Evolutionary conservation across 2,113 vertebrate species (phyloP), one percentile per base, ranked within the genome.

Genomic region (Deroptyus accipitrinus): DNA sequence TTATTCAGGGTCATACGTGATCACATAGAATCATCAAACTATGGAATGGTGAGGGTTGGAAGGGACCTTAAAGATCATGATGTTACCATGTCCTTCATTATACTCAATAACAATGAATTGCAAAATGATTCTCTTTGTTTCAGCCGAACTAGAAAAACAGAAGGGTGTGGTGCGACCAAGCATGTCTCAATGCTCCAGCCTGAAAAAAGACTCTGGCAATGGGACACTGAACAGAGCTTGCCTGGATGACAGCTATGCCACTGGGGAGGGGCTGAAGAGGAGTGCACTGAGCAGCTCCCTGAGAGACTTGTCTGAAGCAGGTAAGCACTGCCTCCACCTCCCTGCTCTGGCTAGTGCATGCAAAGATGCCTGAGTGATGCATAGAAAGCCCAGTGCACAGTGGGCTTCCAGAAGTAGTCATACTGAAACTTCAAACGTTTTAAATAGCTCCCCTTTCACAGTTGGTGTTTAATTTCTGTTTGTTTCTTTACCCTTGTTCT

Each of bases 91-190:
- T 62, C 61, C n/a, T 86, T 44, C 27, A 6, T 51, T 84, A 6
- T 9, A 61, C 23, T 25, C 57, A 30, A 17, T 48, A 63, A 55
- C 42, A 62, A 37, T 51, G 37, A 85, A 83, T 48, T 48, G 44
- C 69, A 61, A 59, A 35, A 9, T 9, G 2, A 1, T 39, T 31
- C 13, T 67, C 35, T 95, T 89, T 66, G 30, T 92, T 96, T 35
- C 98, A 99, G 99, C 99, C 44, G 99, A 99, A 94, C 98, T 99
- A 8, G 99, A 99, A 89, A 99, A 99, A 66, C 99, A 99, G 98
- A 99, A 99, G 92, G 99, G 99, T 0, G 98, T 99, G 33, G 98
- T 99, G 44, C 98, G 99, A 14, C 98, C 99, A 79, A 99, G 98
- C 97, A 98, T 99, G 97, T 99, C 99, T 42, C 99, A 99, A 92